phyloP scores from a whole-genome alignment of 2,888 invertebrate genomes.

The Lithophane leautieri region DNA sequence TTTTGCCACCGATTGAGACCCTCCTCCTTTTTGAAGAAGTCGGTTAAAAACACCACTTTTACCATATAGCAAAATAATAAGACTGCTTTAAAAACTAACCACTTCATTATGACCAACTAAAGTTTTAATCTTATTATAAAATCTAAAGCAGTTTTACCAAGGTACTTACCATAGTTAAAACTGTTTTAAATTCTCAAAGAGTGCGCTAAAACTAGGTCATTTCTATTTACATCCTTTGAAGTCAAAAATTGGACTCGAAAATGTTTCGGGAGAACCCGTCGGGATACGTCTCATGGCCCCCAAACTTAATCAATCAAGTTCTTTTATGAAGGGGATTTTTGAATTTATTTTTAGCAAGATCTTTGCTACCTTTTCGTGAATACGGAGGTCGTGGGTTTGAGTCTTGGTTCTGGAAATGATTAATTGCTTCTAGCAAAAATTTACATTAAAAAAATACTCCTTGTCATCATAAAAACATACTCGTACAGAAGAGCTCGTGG shows the following conservation, averaged over 20 bases:
- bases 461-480: too few species aligned
- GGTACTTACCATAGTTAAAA: background rate
- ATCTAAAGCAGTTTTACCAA: constrained; percentile 6
- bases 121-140: background rate
- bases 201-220: background rate
- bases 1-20: too few species aligned
- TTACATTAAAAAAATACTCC: background rate
- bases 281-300: background rate
- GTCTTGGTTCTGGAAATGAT: background rate
- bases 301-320: constrained; percentile 50
- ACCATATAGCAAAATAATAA: too few species aligned
- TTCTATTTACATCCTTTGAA: constrained; percentile 12
- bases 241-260: constrained; percentile 17
- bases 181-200: constrained; percentile 12
- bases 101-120: too few species aligned
- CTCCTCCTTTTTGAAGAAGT: too few species aligned
- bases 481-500: too few species aligned
- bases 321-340: constrained; percentile 29
- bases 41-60: too few species aligned
- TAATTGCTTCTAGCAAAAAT: background rate
- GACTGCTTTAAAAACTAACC: too few species aligned
- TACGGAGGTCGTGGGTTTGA: background rate
- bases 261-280: constrained; percentile 15
- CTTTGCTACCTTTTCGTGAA: background rate
- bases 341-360: constrained; percentile 36